Percentiles rank a stretch among this genome's conserved stretches.
Conservation (phyloP, 2,888 invertebrate genomes). For the Lypha dubia region DNA sequence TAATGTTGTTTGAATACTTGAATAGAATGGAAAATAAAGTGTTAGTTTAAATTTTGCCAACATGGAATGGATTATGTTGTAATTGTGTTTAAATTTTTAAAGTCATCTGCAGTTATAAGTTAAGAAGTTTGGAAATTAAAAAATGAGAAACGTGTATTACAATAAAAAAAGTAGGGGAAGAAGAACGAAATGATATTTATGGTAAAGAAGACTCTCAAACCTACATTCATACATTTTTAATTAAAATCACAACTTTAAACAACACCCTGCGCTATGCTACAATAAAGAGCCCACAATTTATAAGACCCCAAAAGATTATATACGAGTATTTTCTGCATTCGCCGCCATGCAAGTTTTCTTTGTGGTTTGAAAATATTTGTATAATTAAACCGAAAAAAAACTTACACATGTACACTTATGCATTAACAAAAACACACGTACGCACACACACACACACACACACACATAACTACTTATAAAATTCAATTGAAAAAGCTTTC, state of each 20-base stretch:
- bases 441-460: not conserved
- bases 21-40: not conserved
- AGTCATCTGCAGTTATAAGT: not conserved
- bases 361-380: slow-evolving; percentile 14
- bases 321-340: no score
- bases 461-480: not conserved
- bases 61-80: not conserved
- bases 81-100: not conserved
- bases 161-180: no score
- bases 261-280: not conserved
- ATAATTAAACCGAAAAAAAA: slow-evolving; percentile 35
- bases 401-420: not conserved
- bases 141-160: no score
- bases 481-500: slow-evolving; percentile 27
- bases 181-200: no score
- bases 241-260: not conserved
- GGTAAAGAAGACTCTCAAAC: no score
- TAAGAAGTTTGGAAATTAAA: not conserved
- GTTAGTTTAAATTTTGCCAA: slow-evolving; percentile 13
- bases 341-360: slow-evolving; percentile 19
- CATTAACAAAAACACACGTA: not conserved
- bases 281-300: slow-evolving; percentile 25
- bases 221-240: not conserved
- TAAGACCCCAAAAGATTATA: slow-evolving; percentile 29
- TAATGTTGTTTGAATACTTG: slow-evolving; percentile 34